phyloP scores from a whole-genome alignment of 2,888 invertebrate species.

The Caenorhabditis imperialis region DNA sequence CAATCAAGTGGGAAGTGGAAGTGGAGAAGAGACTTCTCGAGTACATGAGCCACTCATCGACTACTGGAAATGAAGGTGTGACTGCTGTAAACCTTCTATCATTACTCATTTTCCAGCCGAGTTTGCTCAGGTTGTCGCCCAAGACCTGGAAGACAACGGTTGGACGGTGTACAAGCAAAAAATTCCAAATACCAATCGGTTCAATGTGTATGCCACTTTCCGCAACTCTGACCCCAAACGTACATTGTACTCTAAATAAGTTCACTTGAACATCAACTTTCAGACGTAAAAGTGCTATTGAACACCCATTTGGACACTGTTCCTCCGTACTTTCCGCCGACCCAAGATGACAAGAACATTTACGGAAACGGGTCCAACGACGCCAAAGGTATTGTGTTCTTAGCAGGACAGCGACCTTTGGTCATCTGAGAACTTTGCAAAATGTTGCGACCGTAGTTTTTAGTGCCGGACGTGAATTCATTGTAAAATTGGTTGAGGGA shows the following conservation, averaged over 20 bases:
- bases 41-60: conserved; percentile 68
- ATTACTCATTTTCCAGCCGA: conserved; percentile 50
- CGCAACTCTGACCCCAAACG: conserved; percentile 46
- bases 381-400: conserved; percentile 69
- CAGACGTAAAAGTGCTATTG: conserved; percentile 67
- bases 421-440: conserved; percentile 30
- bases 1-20: conserved; percentile 48
- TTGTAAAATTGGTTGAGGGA: conserved; percentile 31
- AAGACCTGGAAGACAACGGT: conserved; percentile 58
- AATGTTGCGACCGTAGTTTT: conserved; percentile 19
- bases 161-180: conserved; percentile 63
- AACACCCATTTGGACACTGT: conserved; percentile 77
- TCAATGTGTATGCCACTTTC: conserved; percentile 66
- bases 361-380: conserved; percentile 75
- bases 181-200: conserved; percentile 52
- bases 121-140: conserved; percentile 57
- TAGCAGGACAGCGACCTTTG: conserved; percentile 23
- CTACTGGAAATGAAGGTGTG: conserved; percentile 70
- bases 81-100: not conserved
- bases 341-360: conserved; percentile 63
- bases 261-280: conserved; percentile 17
- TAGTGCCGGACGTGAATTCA: conserved; percentile 29
- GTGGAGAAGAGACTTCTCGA: conserved; percentile 67
- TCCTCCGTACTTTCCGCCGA: conserved; percentile 74
- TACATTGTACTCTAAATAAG: conserved; percentile 3